Base-by-base conservation (phyloP, 2,113 vertebrate species). In the Cricetomys ansorgei region DNA sequence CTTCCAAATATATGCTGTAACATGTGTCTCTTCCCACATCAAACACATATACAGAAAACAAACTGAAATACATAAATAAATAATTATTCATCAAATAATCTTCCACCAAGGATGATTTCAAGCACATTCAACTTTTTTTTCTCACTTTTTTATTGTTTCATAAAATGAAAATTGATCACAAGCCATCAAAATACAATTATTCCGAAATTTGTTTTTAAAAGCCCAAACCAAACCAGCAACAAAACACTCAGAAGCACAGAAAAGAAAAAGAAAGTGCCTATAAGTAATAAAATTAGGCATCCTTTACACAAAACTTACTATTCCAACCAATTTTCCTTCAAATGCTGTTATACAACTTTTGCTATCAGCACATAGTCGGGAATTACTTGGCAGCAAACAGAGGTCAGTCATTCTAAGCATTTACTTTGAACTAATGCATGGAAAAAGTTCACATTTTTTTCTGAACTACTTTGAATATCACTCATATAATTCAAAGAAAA, bases 371-470 rank as follows among this genome's bases (percentile, higher is more conserved):
- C 76, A 92, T 94, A 98, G 97, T 96, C 92, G 96, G 97, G 0
- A 0, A 92, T 97, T 97, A 98, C 97, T 97, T 98, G 98, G 97
- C 95, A 98, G 98, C 92, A 96, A 96, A 97, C 2, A 77, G 76
- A 94, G 75, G 96, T 96, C 94, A 96, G 83, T 95, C 73, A 97
- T 95, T 92, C 87, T 69, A 97, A 97, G 95, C 77, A 97, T 97
- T 98, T 98, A 95, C 45, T 93, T 92, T 98, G 85, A 50, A 97
- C 83, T 95, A 98, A 95, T 94, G 75, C 95, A 73, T 84, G 91
- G 97, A 93, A 19, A 97, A 98, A 96, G n/a, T 79, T 50, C 59
- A 91, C 97, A 97, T 97, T 95, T 98, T 98, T 77, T 93, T 84
- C 67, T 93, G 80, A 69, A n/a, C 88, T 94, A 86, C 79, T 86